Base-by-base conservation (phyloP, 2,888 invertebrate species). In the Macropis europaea region DNA sequence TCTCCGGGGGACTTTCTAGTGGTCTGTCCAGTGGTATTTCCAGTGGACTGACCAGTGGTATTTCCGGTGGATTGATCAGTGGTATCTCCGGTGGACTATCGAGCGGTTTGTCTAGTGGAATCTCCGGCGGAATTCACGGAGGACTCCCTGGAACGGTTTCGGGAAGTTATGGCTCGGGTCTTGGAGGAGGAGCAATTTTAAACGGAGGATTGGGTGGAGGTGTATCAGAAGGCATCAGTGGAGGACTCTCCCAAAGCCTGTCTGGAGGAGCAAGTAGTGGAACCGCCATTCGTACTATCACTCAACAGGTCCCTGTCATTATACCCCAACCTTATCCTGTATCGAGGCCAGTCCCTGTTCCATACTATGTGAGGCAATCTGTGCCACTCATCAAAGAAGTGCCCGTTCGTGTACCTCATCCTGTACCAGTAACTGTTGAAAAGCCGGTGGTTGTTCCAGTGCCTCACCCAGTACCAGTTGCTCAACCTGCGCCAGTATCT, bases 251-350 rank as follows among this genome's bases (percentile, higher is more conserved):
- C 3, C 32, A 42, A 17, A 42, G 48, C 9, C 7, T 40, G 79
- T 3, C 78, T 79, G 2, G 74, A 79, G 2, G 77, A n/a, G n/a
- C n/a, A n/a, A n/a, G n/a, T 76, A 0, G 82, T 77, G 6, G 77
- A 22, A 36, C 2, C 3, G 22, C 22, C 9, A 28, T 52, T 15
- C 42, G 34, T 1, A 11, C 59, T 6, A 57, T 69, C 13, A 22
- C 83, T 0, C 86, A 86, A 1, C 79, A 83, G n/a, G 76, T 83
- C n/a, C 84, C 86, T 1, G 6, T 50, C 2, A 7, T 43, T 1
- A 2, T 64, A 0, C 50, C 42, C 1, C 60, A 60, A n/a, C 60
- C 50, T 3, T 64, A 60, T 6, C 60, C 64, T 1, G 15, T 59
- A 1, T 15, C 64, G 9, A 59, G 13, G 6, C 40, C 64, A 26